A percentile compares a stretch with the other conserved stretches of the same genome.
These are phyloP conservation scores for Morpho deidamia DNA, from an alignment of 2,888 invertebrate species.

Conservation along the genomic window DNA sequence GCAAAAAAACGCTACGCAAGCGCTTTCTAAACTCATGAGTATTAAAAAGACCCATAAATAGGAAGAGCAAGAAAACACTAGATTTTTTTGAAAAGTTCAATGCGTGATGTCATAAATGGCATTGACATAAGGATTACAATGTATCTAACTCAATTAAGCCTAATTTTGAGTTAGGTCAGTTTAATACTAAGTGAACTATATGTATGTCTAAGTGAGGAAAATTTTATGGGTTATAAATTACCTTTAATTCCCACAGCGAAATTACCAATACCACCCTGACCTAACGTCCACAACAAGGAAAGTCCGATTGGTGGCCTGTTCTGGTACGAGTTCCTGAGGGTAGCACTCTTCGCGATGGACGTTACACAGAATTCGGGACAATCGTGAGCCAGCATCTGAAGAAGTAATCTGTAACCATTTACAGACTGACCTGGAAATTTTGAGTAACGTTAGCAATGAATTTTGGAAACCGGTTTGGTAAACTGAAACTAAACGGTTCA, in stretches of 20 bases:
- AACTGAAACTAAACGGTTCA: background rate
- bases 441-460: background rate
- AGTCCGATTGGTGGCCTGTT: constrained; percentile 85
- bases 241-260: constrained; percentile 83
- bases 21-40: too few relatives aligned
- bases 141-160: too few relatives aligned
- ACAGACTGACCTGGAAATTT: constrained; percentile 65
- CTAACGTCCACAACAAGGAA: constrained; percentile 86
- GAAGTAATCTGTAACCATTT: constrained; percentile 83
- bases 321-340: constrained; percentile 85
- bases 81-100: too few relatives aligned
- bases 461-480: constrained; percentile 9
- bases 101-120: too few relatives aligned
- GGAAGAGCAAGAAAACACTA: too few relatives aligned
- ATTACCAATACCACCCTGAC: constrained; percentile 83
- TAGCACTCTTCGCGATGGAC: constrained; percentile 80
- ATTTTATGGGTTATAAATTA: too few relatives aligned
- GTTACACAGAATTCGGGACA: constrained; percentile 81
- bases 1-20: too few relatives aligned
- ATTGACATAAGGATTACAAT: too few relatives aligned
- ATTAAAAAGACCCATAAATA: too few relatives aligned
- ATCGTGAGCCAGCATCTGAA: constrained; percentile 83
- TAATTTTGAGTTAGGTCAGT: too few relatives aligned
- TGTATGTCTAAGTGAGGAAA: too few relatives aligned
- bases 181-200: too few relatives aligned